Base-by-base conservation (phyloP, 1,140 invertebrate genomes). In the Macrocentrus cingulum region DNA sequence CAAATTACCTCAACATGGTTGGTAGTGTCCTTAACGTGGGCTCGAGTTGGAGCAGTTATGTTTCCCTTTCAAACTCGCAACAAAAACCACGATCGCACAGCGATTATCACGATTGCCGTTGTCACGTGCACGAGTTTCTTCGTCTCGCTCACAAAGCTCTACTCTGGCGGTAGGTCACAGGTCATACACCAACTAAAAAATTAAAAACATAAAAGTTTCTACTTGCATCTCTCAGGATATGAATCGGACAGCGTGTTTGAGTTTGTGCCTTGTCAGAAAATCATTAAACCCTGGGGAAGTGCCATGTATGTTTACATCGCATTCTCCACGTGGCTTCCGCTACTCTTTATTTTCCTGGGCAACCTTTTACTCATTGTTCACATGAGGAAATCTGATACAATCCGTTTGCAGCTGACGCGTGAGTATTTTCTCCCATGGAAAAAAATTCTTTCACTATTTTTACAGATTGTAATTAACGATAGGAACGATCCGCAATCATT, bases 221-320 rank as follows among this genome's bases (percentile, higher is more conserved):
- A n/a, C n/a, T n/a, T n/a, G n/a, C n/a, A n/a, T 39, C 48, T 54
- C 18, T 32, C 39, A 76, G 75, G 75, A 39, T 77, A 76, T 41
- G 75, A 77, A 52, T 71, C 70, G 1, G 74, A 77, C 39, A 76
- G 73, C 46, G 70, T 76, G 18, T 77, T 75, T 46, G 74, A 74
- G 56, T 77, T 71, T 50, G 48, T 60, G 20, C 64, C 72, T 4
- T 77, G 75, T 39, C 61, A 67, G 20, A 69, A 74, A n/a, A 63
- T 66, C 2, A 61, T 66, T 42, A 68, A 62, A 41, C 66, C 66
- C 8, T 75, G 71, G 72, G 65, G 71, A 8, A 69, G 59, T 25
- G 59, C 74, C 1, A 68, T 69, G 60, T 76, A 77, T 34, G 49
- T 76, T 42, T 70, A 76, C 16, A 67, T 77, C 5, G 75, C 74